These are phyloP conservation scores for Alethe castanea DNA, from an alignment of 2,113 vertebrate species.

Conservation along the genomic window DNA sequence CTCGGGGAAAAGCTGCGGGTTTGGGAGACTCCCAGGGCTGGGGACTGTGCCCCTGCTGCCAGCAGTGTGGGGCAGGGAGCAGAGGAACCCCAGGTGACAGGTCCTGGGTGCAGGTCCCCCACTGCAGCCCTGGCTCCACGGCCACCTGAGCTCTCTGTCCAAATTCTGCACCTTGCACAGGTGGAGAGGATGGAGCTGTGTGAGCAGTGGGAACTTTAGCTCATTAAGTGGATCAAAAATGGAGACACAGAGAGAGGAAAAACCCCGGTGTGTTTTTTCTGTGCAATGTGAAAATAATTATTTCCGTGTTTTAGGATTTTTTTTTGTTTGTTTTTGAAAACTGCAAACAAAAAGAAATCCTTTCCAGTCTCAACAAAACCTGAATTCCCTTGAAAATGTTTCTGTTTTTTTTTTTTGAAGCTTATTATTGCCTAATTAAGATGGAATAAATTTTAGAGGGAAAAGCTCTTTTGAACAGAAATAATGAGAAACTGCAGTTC, in stretches of 20 bases:
- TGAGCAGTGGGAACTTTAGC: not conserved
- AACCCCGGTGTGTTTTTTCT: not conserved
- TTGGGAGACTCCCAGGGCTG: not conserved
- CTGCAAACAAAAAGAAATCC: not conserved
- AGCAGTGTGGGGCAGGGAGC: not conserved
- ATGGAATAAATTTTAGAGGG: not conserved
- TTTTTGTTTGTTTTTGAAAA: not conserved
- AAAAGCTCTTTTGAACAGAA: not conserved
- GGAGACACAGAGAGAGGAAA: too few relatives aligned
- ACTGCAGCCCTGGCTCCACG: fast-evolving
- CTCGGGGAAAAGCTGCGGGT: not conserved
- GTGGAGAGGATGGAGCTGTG: not conserved
- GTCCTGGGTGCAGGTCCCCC: not conserved
- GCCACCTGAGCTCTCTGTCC: not conserved
- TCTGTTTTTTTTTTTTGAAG: not conserved
- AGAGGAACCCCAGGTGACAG: not conserved
- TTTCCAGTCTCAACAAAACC: not conserved
- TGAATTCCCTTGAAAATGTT: not conserved
- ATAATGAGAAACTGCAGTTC: not conserved
- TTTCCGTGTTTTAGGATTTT: not conserved
- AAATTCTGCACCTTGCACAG: not conserved
- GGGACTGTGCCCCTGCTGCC: not conserved
- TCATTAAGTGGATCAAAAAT: not conserved
- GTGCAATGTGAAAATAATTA: not conserved
- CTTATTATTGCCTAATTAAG: not conserved